Percentiles rank a stretch among this genome's conserved stretches.
phyloP scores from a whole-genome alignment of 2,888 invertebrate species.

The Melinopterus prodromus region DNA sequence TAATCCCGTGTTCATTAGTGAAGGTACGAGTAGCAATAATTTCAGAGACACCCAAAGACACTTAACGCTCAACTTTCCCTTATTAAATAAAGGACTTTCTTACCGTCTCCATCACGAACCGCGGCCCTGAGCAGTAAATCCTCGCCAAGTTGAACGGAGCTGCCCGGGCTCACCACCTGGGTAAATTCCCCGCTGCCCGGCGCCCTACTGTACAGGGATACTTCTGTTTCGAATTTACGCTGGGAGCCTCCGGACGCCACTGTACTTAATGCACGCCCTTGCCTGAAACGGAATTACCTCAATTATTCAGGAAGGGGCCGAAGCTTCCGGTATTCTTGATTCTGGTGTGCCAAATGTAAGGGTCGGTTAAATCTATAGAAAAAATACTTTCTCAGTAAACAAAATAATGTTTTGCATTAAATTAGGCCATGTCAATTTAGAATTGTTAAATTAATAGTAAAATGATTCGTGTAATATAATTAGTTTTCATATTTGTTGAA shows the following conservation, averaged over 20 bases:
- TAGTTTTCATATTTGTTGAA: too few relatives aligned
- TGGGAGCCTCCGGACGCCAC: constrained; percentile 66
- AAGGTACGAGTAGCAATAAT: not conserved
- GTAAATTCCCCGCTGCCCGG: constrained; percentile 62
- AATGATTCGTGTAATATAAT: too few relatives aligned
- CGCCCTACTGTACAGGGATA: constrained; percentile 62
- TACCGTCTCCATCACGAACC: constrained; percentile 66
- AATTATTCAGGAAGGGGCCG: not conserved
- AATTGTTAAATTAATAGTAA: too few relatives aligned
- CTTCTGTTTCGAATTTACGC: constrained; percentile 63
- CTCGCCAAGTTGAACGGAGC: constrained; percentile 66
- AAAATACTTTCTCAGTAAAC: too few relatives aligned
- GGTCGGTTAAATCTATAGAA: too few relatives aligned
- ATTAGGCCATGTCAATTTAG: too few relatives aligned
- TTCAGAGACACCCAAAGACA: not conserved
- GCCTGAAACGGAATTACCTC: constrained; percentile 45
- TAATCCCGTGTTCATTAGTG: not conserved
- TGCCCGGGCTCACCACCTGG: constrained; percentile 62
- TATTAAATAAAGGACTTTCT: constrained; percentile 31
- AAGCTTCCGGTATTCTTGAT: not conserved
- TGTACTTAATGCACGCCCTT: constrained; percentile 53
- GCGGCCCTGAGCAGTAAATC: constrained; percentile 64
- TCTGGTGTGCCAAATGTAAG: too few relatives aligned
- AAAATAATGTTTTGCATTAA: too few relatives aligned
- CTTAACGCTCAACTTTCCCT: not conserved